Percentiles rank a stretch among this genome's conserved stretches.
Evolutionary conservation across 23 tunicate species (phyloP).

Genomic region (Clavelina lepadiformis): DNA sequence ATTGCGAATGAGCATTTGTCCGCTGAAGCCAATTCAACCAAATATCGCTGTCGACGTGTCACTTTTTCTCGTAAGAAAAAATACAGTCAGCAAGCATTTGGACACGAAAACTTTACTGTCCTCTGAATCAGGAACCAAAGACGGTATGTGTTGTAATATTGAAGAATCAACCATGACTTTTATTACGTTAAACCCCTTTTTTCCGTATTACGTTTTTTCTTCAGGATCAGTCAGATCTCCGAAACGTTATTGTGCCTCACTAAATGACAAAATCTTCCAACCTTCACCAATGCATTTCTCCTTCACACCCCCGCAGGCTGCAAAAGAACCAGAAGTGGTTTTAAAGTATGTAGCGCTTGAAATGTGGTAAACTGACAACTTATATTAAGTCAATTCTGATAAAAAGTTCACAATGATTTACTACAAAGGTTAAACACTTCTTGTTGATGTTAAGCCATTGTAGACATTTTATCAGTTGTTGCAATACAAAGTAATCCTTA

Average conservation of each 20-base stretch:
- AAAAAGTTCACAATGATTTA: too few relatives aligned
- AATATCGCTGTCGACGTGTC: conserved; percentile 63
- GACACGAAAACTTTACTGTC: conserved; percentile 29
- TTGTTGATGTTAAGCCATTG: too few relatives aligned
- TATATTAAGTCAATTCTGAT: too few relatives aligned
- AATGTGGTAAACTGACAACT: too few relatives aligned
- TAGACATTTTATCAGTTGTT: too few relatives aligned
- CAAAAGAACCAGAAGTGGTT: conserved; percentile 12
- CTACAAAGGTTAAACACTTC: too few relatives aligned
- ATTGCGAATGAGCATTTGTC: conserved; percentile 31
- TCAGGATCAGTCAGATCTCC: not conserved
- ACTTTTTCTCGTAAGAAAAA: conserved; percentile 63
- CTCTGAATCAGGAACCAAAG: not conserved
- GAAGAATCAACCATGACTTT: too few relatives aligned
- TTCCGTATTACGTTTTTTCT: too few relatives aligned
- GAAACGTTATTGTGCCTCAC: not conserved
- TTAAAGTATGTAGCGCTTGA: conserved; percentile 10
- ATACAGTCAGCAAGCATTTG: conserved; percentile 40
- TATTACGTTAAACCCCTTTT: too few relatives aligned
- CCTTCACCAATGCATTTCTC: conserved; percentile 80
- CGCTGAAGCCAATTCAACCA: conserved; percentile 39
- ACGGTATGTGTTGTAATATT: not conserved
- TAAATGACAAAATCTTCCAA: conserved; percentile 36
- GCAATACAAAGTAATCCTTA: too few relatives aligned
- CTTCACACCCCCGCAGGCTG: conserved; percentile 20